Conservation (phyloP, 2,113 vertebrate genomes). For the Atherinomorus stipes region DNA sequence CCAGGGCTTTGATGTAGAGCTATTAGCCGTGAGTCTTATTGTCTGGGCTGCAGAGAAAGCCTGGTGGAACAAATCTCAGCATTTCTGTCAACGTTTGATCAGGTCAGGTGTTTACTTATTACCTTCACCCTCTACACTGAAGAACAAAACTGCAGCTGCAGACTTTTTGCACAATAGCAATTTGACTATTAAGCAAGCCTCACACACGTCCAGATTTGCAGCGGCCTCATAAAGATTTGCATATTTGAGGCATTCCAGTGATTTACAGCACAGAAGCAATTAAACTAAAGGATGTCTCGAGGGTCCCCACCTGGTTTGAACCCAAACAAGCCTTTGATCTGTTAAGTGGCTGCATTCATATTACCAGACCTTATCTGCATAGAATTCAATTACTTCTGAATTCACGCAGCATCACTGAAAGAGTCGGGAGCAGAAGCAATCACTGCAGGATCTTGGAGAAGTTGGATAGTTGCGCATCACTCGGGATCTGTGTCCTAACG, state of each 20-base stretch:
- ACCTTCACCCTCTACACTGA: slow-evolving; percentile 17
- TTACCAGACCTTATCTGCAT: slow-evolving; percentile 60
- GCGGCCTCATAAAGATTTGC: slow-evolving; percentile 48
- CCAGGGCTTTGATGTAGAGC: slow-evolving; percentile 6
- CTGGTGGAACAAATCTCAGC: neutral
- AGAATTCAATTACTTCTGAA: slow-evolving; percentile 69
- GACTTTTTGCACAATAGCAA: slow-evolving; percentile 23
- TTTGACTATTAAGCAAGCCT: slow-evolving; percentile 37
- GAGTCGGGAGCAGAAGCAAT: slow-evolving; percentile 44
- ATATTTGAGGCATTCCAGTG: slow-evolving; percentile 70
- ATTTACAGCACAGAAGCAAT: slow-evolving; percentile 76
- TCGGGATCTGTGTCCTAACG: slow-evolving; percentile 55
- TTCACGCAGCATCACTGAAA: slow-evolving; percentile 56
- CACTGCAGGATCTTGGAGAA: slow-evolving; percentile 56
- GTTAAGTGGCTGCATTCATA: slow-evolving; percentile 59
- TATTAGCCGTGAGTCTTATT: neutral
- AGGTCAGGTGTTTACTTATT: slow-evolving; percentile 41
- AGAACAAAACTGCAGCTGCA: slow-evolving; percentile 49
- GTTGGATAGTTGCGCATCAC: neutral
- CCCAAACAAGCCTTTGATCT: slow-evolving; percentile 73
- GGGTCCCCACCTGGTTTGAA: slow-evolving; percentile 76
- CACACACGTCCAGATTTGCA: slow-evolving; percentile 37
- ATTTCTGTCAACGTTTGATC: slow-evolving; percentile 22
- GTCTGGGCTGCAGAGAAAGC: neutral
- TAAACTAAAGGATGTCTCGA: slow-evolving; percentile 72